Percentiles rank a stretch among this genome's conserved stretches.
These are phyloP conservation scores for Caracal caracal DNA, from an alignment of 2,113 vertebrate species.

Conservation along the genomic window DNA sequence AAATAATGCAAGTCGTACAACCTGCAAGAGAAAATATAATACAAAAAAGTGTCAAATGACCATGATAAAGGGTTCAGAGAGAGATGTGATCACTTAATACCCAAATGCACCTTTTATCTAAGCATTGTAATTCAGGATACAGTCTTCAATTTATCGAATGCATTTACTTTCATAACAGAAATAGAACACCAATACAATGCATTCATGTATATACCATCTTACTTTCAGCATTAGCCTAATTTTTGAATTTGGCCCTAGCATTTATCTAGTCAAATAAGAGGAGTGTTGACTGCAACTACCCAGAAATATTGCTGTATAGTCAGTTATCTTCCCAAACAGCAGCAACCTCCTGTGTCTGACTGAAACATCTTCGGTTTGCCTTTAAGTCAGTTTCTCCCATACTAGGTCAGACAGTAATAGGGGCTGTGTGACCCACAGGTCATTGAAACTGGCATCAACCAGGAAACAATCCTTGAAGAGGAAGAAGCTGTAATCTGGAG, in stretches of 20 bases:
- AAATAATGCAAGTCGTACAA: background rate
- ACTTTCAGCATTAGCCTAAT: background rate
- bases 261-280: background rate
- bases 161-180: background rate
- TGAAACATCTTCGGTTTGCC: constrained; percentile 34
- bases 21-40: background rate
- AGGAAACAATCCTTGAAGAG: constrained; percentile 24
- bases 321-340: background rate
- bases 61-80: background rate
- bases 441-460: background rate
- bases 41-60: background rate
- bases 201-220: background rate
- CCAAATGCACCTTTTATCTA: background rate
- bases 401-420: background rate
- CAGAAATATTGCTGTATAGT: background rate
- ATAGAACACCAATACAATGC: background rate
- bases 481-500: constrained; percentile 5
- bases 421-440: background rate
- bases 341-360: background rate
- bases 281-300: background rate
- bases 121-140: background rate
- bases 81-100: background rate
- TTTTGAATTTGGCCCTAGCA: background rate
- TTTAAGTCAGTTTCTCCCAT: background rate
- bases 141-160: background rate